phyloP scores from a whole-genome alignment of 2,113 vertebrate species.

The Acinonyx jubatus region DNA sequence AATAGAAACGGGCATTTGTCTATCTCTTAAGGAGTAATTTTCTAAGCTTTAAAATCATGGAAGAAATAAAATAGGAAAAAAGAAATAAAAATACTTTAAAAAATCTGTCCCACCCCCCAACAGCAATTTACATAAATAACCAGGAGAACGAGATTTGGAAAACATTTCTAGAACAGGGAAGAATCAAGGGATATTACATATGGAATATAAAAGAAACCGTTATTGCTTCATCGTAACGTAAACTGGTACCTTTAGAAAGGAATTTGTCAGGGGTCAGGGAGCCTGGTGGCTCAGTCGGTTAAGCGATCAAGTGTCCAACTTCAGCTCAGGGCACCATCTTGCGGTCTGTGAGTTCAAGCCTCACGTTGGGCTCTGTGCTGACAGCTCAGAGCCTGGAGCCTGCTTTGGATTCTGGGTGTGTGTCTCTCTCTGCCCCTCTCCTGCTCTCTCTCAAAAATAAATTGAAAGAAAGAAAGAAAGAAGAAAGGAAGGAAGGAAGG shows the following conservation, averaged over 20 bases:
- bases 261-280: not conserved
- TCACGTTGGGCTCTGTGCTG: too few species aligned
- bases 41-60: not conserved
- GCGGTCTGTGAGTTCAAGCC: too few species aligned
- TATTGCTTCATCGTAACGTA: not conserved
- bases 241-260: not conserved
- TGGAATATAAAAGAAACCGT: not conserved
- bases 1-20: not conserved
- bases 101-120: not conserved
- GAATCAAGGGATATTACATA: not conserved
- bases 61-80: not conserved
- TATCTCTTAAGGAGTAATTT: not conserved
- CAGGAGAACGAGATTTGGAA: not conserved
- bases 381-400: too few species aligned
- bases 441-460: too few species aligned
- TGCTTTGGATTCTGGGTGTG: too few species aligned
- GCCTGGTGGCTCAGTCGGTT: too few species aligned
- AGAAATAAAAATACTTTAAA: not conserved
- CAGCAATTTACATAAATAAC: not conserved
- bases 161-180: not conserved
- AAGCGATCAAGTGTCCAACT: too few species aligned
- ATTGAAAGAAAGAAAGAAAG: too few species aligned
- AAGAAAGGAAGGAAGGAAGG: too few species aligned
- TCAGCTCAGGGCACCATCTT: too few species aligned
- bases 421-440: too few species aligned